Evolutionary conservation across 2,113 vertebrate genomes (phyloP), one percentile per base, ranked within the genome.

Genomic region (Rhinogobius similis): DNA sequence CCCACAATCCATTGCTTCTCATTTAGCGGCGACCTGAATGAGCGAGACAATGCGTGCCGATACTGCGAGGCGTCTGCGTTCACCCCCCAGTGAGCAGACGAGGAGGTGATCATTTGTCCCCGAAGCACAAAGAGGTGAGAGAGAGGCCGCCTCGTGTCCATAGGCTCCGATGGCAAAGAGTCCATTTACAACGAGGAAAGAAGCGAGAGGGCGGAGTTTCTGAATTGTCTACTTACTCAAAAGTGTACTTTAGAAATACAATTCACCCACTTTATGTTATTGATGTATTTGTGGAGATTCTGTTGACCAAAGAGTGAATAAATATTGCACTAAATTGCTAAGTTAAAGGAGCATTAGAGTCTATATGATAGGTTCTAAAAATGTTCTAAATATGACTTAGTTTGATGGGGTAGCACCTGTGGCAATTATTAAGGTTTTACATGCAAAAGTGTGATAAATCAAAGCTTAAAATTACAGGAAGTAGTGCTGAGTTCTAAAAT

Each of bases 11-110:
- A 74, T 82, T 65, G 64, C 72, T 72, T 72, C 81, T 83, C 70
- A 72, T 89, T 83, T 80, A 71, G 70, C 81, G 36, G 67, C 61
- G 44, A 44, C 63, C 73, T 73, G 55, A 50, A 73, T 62, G 76
- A 79, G 75, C 68, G 78, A 79, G 78, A 89, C 82, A 89, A 88
- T 79, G 76, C 73, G 68, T 81, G 86, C 82, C 84, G 74, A 88
- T 86, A 82, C 71, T 65, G 69, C 81, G 70, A 21, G 68, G 75
- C 72, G 55, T 59, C 78, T 68, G 67, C 48, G 48, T 76, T 72
- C 70, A 55, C 39, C 70, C 76, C 72, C 67, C 67, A 58, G 70
- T 81, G 81, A 65, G 77, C 3, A 73, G 76, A 67, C 62, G 69
- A 81, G 73, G 73, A 18, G 36, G 8, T 46, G 39, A 75, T 83